Base-by-base conservation (phyloP, 2,888 invertebrate species). In the Pyrgus malvae region DNA sequence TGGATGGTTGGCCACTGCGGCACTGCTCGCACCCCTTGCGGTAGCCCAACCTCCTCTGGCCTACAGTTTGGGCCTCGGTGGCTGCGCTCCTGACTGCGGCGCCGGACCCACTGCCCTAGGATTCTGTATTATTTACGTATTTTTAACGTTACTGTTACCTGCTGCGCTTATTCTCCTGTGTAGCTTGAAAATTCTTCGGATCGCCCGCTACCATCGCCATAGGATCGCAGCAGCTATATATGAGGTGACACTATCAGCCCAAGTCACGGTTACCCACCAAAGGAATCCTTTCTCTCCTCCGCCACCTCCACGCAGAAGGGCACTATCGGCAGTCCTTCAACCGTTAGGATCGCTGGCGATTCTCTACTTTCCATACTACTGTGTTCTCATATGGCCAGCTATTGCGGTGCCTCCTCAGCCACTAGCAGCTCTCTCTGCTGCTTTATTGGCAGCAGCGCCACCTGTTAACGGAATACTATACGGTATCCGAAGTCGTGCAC, bases 181-280 rank as follows among this genome's bases (percentile, higher is more conserved):
- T 81, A 95, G 95, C 70, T 82, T 95, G 37, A 94, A 95, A 88
- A 92, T 93, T 46, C 83, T 93, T 45, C 92, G 93, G 70, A 93
- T 93, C 55, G 93, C 93, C 6, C 85, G 93, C 0, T 95, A 95
- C 76, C 96, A 96, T 71, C 92, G 95, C 4, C 96, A 96, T 74
- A 92, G 96, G 56, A 96, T 96, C 64, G 95, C 96, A 21, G 95
- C 95, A 40, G 96, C 96, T 17, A 95, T 96, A 63, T 96, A 95
- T 82, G 95, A 96, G 88, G 95, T 96, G 35, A 96, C 96, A 0
- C 78, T 96, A 48, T 95, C 95, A 6, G 96, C 96, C 0, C 96
- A 96, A 84, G 96, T 96, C 62, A 95, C 95, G 44, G 95, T 95
- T 66, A 95, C 95, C 0, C 95, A 95, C 71, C 95, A 95, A 75